phyloP scores from a whole-genome alignment of 2,888 invertebrate species.

The Bellardia bayeri region DNA sequence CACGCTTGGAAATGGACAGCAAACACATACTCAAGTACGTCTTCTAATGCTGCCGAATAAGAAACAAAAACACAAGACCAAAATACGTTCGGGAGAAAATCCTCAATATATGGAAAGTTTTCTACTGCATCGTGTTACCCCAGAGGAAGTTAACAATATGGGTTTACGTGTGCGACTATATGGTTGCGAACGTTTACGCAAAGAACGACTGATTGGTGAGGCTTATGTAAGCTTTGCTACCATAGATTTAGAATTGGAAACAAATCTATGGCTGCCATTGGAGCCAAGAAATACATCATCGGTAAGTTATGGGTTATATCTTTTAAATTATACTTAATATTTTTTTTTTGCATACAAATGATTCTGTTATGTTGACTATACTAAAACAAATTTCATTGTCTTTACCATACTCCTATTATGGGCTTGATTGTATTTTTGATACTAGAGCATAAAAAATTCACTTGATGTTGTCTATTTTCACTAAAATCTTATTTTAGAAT shows the following conservation, averaged over 20 bases:
- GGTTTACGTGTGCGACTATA: conserved; percentile 95
- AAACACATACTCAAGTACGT: conserved; percentile 91
- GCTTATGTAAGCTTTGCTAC: conserved; percentile 95
- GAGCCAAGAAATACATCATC: conserved; percentile 88
- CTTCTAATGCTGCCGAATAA: conserved; percentile 95
- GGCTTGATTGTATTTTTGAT: too few relatives aligned
- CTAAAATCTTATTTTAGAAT: too few relatives aligned
- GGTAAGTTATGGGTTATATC: conserved; percentile 80
- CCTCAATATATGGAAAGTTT: conserved; percentile 97
- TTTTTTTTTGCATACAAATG: too few relatives aligned
- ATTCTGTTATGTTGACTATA: too few relatives aligned
- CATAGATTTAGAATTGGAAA: conserved; percentile 95
- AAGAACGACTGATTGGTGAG: conserved; percentile 96
- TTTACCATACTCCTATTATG: too few relatives aligned
- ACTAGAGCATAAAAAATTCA: too few relatives aligned
- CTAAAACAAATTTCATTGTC: too few relatives aligned
- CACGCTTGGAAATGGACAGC: conserved; percentile 88
- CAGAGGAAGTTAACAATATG: conserved; percentile 97
- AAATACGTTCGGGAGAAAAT: conserved; percentile 94
- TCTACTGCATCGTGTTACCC: conserved; percentile 94
- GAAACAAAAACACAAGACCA: conserved; percentile 97
- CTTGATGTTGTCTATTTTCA: too few relatives aligned
- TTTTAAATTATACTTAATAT: neutral
- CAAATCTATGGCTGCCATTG: conserved; percentile 94
- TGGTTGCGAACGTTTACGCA: conserved; percentile 95